Evolutionary conservation across 2,888 invertebrate species (phyloP), one percentile per base, ranked within the genome.

Genomic region (Tigriopus californicus): DNA sequence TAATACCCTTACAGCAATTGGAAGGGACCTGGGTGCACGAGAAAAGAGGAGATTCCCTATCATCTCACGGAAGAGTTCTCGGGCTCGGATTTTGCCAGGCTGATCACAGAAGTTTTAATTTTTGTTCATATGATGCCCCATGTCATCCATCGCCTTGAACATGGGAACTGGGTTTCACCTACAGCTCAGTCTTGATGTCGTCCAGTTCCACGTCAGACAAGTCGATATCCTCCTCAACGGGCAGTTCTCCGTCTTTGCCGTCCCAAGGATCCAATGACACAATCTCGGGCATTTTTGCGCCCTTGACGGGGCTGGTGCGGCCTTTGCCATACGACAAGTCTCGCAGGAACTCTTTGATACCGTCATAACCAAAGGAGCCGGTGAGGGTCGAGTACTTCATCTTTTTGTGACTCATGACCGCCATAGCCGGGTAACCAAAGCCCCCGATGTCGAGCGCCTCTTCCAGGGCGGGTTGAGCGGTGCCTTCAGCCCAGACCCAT

Each of bases 381-480:
- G 87, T 78, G 1, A 98, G 77, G 8, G 89, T 78, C 0, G 95
- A 87, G 75, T 85, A 98, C 71, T 95, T 95, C 81, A 91, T 85
- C 74, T 98, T 98, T 72, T 94, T 88, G 13, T 84, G 80, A 73
- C 94, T 98, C 61, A 97, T 83, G 18, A 91, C 92, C 6, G 92
- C 94, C 83, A 99, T 83, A 1, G 97, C 95, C 1, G 98, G 98
- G 72, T 98, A 98, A 11, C 98, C 98, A 72, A 98, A 98, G 81
- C 78, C 98, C 63, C 98, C 98, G 64, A 98, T 84, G 69, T 91
- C 97, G 41, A 99, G 72, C 0, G 89, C 80, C 63, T 82, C 81
- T 70, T 98, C 98, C 18, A 98, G 70, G 0, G 81, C 79, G 0
- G 76, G 70, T 71, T 98, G 95, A 1, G 83, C 77, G 11, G 82